A percentile compares a stretch with the other conserved stretches of the same genome.
Conservation (phyloP, 2,797 vertebrate genomes). For the Cygnus olor region DNA sequence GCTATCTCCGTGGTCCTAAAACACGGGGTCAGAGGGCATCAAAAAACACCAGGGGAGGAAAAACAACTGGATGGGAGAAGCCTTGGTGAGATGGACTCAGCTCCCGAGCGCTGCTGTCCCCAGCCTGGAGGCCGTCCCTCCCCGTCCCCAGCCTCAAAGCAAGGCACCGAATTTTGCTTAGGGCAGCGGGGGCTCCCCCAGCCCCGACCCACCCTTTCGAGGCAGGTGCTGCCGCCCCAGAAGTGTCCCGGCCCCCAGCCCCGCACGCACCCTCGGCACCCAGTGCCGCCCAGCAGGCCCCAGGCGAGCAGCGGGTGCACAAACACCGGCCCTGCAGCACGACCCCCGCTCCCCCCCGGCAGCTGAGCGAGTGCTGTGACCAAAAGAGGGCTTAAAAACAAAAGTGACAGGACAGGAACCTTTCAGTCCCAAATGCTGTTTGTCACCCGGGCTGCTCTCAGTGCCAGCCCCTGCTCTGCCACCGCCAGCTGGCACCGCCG, state of each 20-base stretch:
- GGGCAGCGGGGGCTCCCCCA: background rate
- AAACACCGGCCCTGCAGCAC: background rate
- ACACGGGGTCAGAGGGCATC: background rate
- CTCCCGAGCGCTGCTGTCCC: background rate
- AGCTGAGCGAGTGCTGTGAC: background rate
- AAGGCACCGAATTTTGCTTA: background rate
- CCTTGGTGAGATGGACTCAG: background rate
- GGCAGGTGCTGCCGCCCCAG: background rate
- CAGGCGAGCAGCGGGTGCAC: accelerated
- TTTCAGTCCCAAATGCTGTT: background rate
- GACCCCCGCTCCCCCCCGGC: background rate
- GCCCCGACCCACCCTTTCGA: accelerated
- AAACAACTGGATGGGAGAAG: background rate
- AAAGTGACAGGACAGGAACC: background rate
- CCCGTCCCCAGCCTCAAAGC: background rate
- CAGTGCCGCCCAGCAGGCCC: background rate
- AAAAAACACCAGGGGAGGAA: background rate
- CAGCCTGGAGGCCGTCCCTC: background rate
- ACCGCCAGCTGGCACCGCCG: background rate
- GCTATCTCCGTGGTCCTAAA: background rate
- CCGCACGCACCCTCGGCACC: accelerated
- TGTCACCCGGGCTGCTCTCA: background rate
- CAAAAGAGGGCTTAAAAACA: background rate
- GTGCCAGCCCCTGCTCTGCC: background rate
- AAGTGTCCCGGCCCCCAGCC: accelerated